Conservation (phyloP, 2,888 invertebrate genomes). For the Silvanus unidentatus region DNA sequence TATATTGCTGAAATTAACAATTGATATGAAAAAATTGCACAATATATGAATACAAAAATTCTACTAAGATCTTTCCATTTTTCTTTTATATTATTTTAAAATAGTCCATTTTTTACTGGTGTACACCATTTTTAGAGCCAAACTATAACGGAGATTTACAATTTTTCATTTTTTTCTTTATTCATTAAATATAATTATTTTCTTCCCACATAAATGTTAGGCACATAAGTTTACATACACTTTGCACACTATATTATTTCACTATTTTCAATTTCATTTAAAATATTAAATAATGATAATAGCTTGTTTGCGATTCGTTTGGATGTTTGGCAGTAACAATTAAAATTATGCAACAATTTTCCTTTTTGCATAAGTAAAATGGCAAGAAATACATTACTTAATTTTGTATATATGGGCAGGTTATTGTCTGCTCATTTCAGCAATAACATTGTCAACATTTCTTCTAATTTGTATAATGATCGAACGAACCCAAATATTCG, state of each 20-base stretch:
- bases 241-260: conserved; percentile 38
- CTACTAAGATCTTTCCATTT: conserved; percentile 12
- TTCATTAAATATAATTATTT: conserved; percentile 10
- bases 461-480: conserved; percentile 82
- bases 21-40: conserved; percentile 16
- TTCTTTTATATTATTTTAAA: conserved; percentile 9
- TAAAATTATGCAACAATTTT: conserved; percentile 2
- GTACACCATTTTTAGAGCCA: conserved; percentile 27
- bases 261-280: conserved; percentile 1
- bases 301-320: conserved; percentile 1
- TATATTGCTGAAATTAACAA: conserved; percentile 13
- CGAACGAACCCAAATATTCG: conserved; percentile 97
- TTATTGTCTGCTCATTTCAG: conserved; percentile 37
- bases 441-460: conserved; percentile 8
- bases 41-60: conserved; percentile 8
- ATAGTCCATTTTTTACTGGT: conserved; percentile 26
- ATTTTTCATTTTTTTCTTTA: conserved; percentile 8
- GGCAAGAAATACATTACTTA: conserved; percentile 6
- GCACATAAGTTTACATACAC: conserved; percentile 35
- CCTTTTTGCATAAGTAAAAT: conserved; percentile 1
- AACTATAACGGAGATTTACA: conserved; percentile 24
- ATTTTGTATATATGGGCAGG: conserved; percentile 11
- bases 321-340: conserved; percentile 4
- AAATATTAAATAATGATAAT: neutral
- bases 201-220: conserved; percentile 14